Base-by-base conservation (phyloP, 2,888 invertebrate species). In the Cerastis leucographa region DNA sequence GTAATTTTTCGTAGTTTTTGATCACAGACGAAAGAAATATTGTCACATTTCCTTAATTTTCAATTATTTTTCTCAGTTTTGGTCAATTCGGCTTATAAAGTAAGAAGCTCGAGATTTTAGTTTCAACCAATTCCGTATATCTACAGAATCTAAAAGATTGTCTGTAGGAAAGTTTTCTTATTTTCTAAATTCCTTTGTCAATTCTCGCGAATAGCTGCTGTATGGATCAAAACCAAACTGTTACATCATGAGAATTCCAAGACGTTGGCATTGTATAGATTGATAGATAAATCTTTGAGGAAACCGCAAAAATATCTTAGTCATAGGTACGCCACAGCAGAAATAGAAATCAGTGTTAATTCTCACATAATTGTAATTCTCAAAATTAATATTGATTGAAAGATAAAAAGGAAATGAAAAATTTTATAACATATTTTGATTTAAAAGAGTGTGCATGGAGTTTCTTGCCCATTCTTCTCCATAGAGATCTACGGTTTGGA, bases 141-240 rank as follows among this genome's bases (percentile, higher is more conserved):
- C 40, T 7, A 51, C 67, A 42, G 11, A 76, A 59, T 54, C 14
- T 59, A 54, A 62, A 74, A 81, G 69, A 81, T 25, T 51, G 9
- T 51, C 35, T 19, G 25, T 51, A 46, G 7, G 11, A 64, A 81
- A 70, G 22, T 81, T 82, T 76, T 67, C 69, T 54, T 76, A 81
- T 81, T 81, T 81, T 65, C 81, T 59, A 76, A 75, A 81, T 69
- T 75, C 29, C 35, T 68, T 29, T 64, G 61, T 62, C 76, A 82
- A 81, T 80, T 74, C 67, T 54, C 29, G 49, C 8, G 3, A 82
- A 64, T 46, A 51, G 49, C 35, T 61, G 56, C 29, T 35, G 35
- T 42, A 56, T 49, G 42, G 42, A 74, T 74, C 62, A 65, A 62
- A 74, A 73, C 54, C 56, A 56, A 62, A 44, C 35, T 59, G 17